A percentile compares a stretch with the other conserved stretches of the same genome.
Evolutionary conservation across 2,113 vertebrate species (phyloP).

Genomic region (Chascanopsetta lugubris): DNA sequence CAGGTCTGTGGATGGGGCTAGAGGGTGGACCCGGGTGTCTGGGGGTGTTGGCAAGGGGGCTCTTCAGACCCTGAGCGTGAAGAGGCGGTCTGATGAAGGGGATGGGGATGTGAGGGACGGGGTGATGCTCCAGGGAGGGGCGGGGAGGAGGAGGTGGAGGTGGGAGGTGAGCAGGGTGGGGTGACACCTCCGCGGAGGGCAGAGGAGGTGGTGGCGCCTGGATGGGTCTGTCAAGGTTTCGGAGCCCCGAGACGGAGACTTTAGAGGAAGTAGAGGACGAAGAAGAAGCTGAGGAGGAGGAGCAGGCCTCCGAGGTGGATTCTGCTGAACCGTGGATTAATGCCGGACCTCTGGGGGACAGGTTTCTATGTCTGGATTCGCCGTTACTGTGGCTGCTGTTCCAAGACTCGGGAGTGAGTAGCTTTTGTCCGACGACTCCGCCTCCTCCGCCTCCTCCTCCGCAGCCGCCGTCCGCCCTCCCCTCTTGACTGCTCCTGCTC

Average conservation of each 20-base stretch:
- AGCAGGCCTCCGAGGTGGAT: slow-evolving; percentile 83
- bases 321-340: slow-evolving; percentile 83
- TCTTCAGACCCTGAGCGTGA: slow-evolving; percentile 90
- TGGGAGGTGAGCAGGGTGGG: slow-evolving; percentile 55
- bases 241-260: slow-evolving; percentile 86
- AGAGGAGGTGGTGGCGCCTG: slow-evolving; percentile 67
- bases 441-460: no score
- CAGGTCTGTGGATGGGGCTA: slow-evolving; percentile 91
- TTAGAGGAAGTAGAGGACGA: slow-evolving; percentile 88
- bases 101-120: slow-evolving; percentile 82
- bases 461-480: slow-evolving; percentile 86
- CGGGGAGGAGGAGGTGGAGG: slow-evolving; percentile 59
- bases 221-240: slow-evolving; percentile 86
- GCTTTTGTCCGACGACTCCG: slow-evolving; percentile 82
- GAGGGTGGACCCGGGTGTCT: slow-evolving; percentile 87
- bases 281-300: slow-evolving; percentile 87
- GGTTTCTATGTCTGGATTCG: slow-evolving; percentile 87
- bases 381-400: slow-evolving; percentile 83
- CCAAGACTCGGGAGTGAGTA: slow-evolving; percentile 98
- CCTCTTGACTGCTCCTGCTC: slow-evolving; percentile 87
- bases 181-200: slow-evolving; percentile 35
- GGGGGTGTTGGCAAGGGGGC: slow-evolving; percentile 85
- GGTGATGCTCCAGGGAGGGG: slow-evolving; percentile 70
- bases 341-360: slow-evolving; percentile 82
- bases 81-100: slow-evolving; percentile 90